These are phyloP conservation scores for Cerceris rybyensis DNA, from an alignment of 2,888 invertebrate species.

Conservation along the genomic window DNA sequence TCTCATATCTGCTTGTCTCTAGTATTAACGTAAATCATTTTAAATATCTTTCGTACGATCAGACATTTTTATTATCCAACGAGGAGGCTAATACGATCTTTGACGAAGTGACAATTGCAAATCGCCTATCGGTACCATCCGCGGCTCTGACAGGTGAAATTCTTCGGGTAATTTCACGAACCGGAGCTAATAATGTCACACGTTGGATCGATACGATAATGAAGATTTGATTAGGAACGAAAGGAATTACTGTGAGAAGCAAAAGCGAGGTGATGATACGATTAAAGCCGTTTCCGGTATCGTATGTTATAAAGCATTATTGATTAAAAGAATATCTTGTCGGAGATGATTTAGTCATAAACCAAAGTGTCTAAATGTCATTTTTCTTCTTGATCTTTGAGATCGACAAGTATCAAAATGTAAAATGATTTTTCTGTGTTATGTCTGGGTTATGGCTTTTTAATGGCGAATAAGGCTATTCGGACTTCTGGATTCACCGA, in stretches of 20 bases:
- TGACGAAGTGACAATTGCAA: constrained; percentile 43
- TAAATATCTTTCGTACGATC: neutral
- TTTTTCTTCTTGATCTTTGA: no score
- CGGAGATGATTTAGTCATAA: no score
- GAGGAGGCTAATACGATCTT: constrained; percentile 10
- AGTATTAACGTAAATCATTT: constrained; percentile 32
- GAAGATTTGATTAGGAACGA: no score
- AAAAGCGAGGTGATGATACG: neutral
- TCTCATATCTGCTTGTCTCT: constrained; percentile 30
- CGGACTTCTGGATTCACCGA: no score
- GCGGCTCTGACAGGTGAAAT: constrained; percentile 25
- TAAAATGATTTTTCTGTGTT: no score
- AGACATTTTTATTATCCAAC: constrained; percentile 27
- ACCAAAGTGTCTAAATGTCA: no score
- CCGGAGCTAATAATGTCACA: constrained; percentile 30
- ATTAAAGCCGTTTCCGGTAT: neutral
- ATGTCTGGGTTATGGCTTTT: no score
- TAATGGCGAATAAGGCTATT: no score
- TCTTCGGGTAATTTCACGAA: constrained; percentile 18
- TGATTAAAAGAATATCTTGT: no score
- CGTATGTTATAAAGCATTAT: neutral
- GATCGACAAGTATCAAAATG: no score
- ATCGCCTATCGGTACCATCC: constrained; percentile 60
- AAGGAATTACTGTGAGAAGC: neutral
- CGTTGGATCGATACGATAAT: constrained; percentile 13